phyloP scores from a whole-genome alignment of 2,888 invertebrate genomes.

The Torymus tubicola region DNA sequence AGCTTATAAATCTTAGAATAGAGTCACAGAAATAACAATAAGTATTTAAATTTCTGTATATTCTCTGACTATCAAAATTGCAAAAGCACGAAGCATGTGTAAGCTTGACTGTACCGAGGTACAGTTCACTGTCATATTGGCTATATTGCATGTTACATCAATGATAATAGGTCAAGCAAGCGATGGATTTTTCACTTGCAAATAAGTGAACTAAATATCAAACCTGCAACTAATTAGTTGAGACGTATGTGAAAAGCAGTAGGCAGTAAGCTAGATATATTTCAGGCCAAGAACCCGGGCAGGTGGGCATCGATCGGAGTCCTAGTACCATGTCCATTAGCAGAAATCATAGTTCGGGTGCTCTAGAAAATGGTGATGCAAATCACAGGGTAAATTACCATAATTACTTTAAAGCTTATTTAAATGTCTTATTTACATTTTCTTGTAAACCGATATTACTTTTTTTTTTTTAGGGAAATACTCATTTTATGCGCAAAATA shows the following conservation, averaged over 20 bases:
- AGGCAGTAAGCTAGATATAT: constrained; percentile 72
- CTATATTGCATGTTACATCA: constrained; percentile 52
- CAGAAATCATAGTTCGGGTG: constrained; percentile 85
- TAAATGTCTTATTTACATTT: not conserved
- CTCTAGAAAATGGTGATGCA: constrained; percentile 79
- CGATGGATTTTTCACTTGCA: constrained; percentile 23
- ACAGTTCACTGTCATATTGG: constrained; percentile 37
- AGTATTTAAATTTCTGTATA: not conserved
- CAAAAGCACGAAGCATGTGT: constrained; percentile 52
- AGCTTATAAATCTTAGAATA: constrained; percentile 31
- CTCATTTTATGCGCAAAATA: constrained; percentile 96
- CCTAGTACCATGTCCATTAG: constrained; percentile 89
- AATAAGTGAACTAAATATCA: constrained; percentile 17
- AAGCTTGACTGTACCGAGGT: constrained; percentile 33
- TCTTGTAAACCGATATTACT: not conserved
- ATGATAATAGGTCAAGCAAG: constrained; percentile 23
- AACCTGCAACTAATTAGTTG: constrained; percentile 20
- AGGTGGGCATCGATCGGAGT: constrained; percentile 83
- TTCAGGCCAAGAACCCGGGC: constrained; percentile 77
- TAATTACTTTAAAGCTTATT: not conserved
- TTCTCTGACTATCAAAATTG: constrained; percentile 21
- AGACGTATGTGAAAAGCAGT: constrained; percentile 63
- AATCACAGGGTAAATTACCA: constrained; percentile 78
- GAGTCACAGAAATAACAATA: not conserved
- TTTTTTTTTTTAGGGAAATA: constrained; percentile 82